These are phyloP conservation scores for Halisarca cf. caerulea DNA, from an alignment of 37 sponge, comb jelly and placozoan species.

Conservation along the genomic window DNA sequence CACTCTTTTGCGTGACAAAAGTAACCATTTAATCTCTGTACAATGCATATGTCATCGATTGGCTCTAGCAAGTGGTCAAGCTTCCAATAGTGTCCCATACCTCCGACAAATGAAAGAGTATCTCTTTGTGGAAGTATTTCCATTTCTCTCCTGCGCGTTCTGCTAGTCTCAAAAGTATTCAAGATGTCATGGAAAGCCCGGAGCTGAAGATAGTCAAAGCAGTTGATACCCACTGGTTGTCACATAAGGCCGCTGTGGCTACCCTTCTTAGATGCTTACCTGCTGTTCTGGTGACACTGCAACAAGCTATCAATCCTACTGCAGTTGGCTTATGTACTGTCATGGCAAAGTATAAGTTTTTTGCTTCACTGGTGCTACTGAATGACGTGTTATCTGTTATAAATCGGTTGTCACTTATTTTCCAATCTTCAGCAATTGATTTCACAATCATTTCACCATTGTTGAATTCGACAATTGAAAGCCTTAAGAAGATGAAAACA, in stretches of 20 bases:
- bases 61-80: slow-evolving; percentile 28
- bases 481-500: no score
- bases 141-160: background rate
- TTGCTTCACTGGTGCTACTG: slow-evolving; percentile 5
- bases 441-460: no score
- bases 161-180: background rate
- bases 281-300: slow-evolving; percentile 1
- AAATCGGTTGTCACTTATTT: slow-evolving; percentile 1
- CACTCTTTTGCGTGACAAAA: background rate
- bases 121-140: slow-evolving; percentile 5
- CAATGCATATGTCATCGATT: slow-evolving; percentile 36
- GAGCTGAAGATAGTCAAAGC: slow-evolving; percentile 11
- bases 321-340: slow-evolving; percentile 8
- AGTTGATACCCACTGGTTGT: slow-evolving; percentile 5
- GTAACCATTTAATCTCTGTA: slow-evolving; percentile 1
- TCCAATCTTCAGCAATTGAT: background rate
- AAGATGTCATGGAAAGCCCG: background rate
- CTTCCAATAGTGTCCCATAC: slow-evolving; percentile 24
- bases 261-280: background rate
- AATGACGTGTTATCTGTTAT: slow-evolving; percentile 1
- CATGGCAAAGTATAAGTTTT: background rate
- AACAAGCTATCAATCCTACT: background rate
- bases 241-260: slow-evolving; percentile 5
- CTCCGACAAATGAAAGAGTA: slow-evolving; percentile 1
- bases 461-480: no score